Conservation (phyloP, 2,113 vertebrate species). For the Vimba vimba region DNA sequence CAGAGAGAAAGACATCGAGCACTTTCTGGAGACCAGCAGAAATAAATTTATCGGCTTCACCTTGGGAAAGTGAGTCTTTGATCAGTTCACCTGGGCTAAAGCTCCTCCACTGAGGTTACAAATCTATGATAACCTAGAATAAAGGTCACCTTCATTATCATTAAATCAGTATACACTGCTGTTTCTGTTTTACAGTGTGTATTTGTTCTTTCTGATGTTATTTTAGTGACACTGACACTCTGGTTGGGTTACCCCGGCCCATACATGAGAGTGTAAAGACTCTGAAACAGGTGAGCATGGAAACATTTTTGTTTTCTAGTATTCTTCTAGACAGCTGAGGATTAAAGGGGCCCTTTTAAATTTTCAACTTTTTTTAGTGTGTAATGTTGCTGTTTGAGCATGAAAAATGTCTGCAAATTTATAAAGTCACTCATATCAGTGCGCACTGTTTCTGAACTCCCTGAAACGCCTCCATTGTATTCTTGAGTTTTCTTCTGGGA, state of each 20-base stretch:
- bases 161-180: not conserved
- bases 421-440: too few species aligned
- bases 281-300: constrained; percentile 87
- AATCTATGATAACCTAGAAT: not conserved
- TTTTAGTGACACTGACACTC: constrained; percentile 90
- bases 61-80: constrained; percentile 88
- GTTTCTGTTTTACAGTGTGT: not conserved
- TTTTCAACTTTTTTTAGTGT: too few species aligned
- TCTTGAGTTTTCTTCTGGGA: too few species aligned
- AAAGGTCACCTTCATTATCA: not conserved
- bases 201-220: not conserved
- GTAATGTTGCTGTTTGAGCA: too few species aligned
- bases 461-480: too few species aligned
- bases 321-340: not conserved
- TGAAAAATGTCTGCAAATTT: too few species aligned
- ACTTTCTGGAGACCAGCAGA: constrained; percentile 94
- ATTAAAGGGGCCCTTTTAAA: not conserved
- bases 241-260: constrained; percentile 92
- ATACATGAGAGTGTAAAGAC: constrained; percentile 98
- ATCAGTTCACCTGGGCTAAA: not conserved
- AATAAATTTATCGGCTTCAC: constrained; percentile 99
- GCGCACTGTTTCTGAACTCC: too few species aligned
- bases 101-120: not conserved
- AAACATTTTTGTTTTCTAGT: constrained; percentile 7
- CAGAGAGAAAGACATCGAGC: constrained; percentile 97